Evolutionary conservation across 2,888 invertebrate species (phyloP).

Genomic region (Cacoxenus indagator): DNA sequence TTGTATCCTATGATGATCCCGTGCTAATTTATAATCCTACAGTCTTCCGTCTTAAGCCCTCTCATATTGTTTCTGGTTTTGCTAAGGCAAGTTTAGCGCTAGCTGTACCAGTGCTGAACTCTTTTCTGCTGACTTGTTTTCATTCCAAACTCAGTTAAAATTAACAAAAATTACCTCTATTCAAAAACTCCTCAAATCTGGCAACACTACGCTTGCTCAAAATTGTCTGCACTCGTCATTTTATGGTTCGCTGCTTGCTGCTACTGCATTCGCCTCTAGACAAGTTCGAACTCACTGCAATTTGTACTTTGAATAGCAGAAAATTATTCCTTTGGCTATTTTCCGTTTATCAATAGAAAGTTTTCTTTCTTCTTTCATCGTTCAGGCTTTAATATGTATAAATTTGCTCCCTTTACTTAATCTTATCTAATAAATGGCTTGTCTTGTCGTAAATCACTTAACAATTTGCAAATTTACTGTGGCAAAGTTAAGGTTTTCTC

Average conservation of each 20-base stretch:
- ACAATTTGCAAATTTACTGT: constrained; percentile 67
- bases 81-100: too few relatives aligned
- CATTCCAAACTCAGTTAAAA: too few relatives aligned
- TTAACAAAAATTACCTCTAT: too few relatives aligned
- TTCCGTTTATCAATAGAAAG: constrained; percentile 16
- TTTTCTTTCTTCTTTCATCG: background rate
- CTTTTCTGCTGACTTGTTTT: too few relatives aligned
- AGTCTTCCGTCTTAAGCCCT: too few relatives aligned
- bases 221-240: background rate
- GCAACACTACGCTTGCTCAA: background rate
- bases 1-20: too few relatives aligned
- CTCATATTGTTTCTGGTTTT: too few relatives aligned
- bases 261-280: background rate
- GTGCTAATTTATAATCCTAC: too few relatives aligned
- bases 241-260: background rate
- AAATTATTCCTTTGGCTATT: constrained; percentile 30
- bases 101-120: too few relatives aligned
- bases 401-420: constrained; percentile 54
- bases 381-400: background rate
- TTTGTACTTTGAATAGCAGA: constrained; percentile 47
- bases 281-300: constrained; percentile 40
- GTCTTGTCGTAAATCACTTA: constrained; percentile 70
- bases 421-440: constrained; percentile 69
- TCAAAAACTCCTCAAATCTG: too few relatives aligned
- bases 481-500: background rate